These are phyloP conservation scores for Pangasius djambal DNA, from an alignment of 2,797 vertebrate species.

Conservation along the genomic window DNA sequence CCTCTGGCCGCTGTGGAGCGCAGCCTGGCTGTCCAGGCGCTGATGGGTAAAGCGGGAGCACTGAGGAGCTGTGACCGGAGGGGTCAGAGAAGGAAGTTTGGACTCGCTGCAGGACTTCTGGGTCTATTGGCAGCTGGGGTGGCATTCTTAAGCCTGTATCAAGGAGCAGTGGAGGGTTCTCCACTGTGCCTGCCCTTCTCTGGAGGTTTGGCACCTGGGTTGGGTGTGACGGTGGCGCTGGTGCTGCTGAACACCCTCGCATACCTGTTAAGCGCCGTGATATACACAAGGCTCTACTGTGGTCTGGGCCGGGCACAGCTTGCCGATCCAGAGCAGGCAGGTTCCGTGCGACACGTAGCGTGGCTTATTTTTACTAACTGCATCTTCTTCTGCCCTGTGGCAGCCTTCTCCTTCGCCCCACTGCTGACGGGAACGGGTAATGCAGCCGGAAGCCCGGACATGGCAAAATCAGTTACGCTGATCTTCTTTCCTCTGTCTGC, in stretches of 20 bases:
- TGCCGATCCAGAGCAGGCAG: slow-evolving; percentile 85
- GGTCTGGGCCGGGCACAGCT: slow-evolving; percentile 90
- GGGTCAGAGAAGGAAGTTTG: slow-evolving; percentile 75
- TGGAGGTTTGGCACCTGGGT: slow-evolving; percentile 82
- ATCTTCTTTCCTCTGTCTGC: slow-evolving; percentile 96
- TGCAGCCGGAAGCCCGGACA: slow-evolving; percentile 88
- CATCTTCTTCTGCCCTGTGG: slow-evolving; percentile 97
- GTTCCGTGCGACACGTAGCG: slow-evolving; percentile 89
- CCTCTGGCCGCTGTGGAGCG: slow-evolving; percentile 89
- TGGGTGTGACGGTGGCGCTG: slow-evolving; percentile 89
- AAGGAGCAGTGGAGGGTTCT: slow-evolving; percentile 80
- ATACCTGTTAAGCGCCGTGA: slow-evolving; percentile 88
- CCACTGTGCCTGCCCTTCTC: slow-evolving; percentile 96
- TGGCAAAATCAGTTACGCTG: slow-evolving; percentile 94
- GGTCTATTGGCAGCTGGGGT: slow-evolving; percentile 79
- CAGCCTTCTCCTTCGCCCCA: slow-evolving; percentile 94
- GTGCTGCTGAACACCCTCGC: slow-evolving; percentile 92
- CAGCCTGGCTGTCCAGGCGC: slow-evolving; percentile 84
- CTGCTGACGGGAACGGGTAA: slow-evolving; percentile 82
- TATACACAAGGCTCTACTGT: slow-evolving; percentile 96
- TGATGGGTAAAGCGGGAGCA: slow-evolving; percentile 80
- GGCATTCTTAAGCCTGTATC: slow-evolving; percentile 76
- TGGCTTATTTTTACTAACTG: slow-evolving; percentile 99
- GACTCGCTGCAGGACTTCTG: slow-evolving; percentile 77
- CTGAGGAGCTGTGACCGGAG: slow-evolving; percentile 69